Conservation (phyloP, 2,888 invertebrate genomes). For the Tachina lurida region DNA sequence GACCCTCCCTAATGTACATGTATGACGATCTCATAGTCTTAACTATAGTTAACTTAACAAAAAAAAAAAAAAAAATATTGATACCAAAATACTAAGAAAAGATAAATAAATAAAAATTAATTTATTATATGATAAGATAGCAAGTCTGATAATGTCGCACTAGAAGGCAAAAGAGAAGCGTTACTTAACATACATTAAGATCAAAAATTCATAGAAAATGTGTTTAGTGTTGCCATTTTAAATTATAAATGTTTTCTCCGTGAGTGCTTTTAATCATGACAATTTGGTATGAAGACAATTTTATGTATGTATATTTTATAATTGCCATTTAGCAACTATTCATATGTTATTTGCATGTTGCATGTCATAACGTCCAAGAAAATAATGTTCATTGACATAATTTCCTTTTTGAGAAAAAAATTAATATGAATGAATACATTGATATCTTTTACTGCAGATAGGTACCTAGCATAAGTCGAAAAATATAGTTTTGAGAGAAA, state of each 20-base stretch:
- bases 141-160: constrained; percentile 19
- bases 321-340: too few relatives aligned
- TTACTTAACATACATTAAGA: constrained; percentile 41
- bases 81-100: neutral
- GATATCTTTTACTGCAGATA: too few relatives aligned
- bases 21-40: neutral
- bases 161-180: neutral
- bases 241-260: neutral
- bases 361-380: too few relatives aligned
- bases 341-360: too few relatives aligned
- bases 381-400: too few relatives aligned
- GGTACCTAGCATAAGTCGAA: too few relatives aligned
- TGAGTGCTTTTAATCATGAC: too few relatives aligned
- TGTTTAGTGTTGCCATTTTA: neutral
- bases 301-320: neutral
- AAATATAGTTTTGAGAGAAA: too few relatives aligned
- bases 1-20: neutral
- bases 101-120: neutral
- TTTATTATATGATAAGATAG: constrained; percentile 40
- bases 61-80: neutral
- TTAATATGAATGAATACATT: too few relatives aligned
- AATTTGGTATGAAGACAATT: too few relatives aligned
- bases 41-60: constrained; percentile 9
- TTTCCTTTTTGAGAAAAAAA: too few relatives aligned
- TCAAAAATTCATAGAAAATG: constrained; percentile 1